Conservation (phyloP, 53 echinoderm and acorn worm species). For the Paelopatides confundens region DNA sequence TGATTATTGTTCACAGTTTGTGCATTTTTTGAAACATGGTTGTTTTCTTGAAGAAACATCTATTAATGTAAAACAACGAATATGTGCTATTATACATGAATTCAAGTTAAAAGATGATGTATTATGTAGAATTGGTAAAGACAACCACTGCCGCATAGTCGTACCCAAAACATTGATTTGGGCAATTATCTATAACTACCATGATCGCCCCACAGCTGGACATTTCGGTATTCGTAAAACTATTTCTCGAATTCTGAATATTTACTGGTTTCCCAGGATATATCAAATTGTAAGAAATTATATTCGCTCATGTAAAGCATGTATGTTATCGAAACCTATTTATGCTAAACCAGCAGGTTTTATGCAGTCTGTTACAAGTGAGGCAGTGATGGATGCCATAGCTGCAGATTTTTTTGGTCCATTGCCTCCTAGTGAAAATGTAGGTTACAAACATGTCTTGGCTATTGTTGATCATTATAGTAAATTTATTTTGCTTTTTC, state of each 20-base stretch:
- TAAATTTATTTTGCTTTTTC: constrained; percentile 59
- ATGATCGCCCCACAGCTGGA: too few species aligned
- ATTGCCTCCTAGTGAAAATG: constrained; percentile 44
- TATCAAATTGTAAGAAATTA: not conserved
- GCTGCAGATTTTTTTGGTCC: constrained; percentile 70
- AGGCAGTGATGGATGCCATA: constrained; percentile 53
- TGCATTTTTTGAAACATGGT: too few species aligned
- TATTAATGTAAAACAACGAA: not conserved
- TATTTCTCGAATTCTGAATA: not conserved
- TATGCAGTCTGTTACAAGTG: constrained; percentile 46
- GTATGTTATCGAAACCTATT: too few species aligned
- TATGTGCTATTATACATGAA: not conserved
- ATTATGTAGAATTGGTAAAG: too few species aligned
- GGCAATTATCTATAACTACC: constrained; percentile 10
- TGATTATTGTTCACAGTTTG: not conserved
- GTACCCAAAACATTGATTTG: not conserved
- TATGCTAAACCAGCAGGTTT: constrained; percentile 39
- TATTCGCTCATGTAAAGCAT: too few species aligned
- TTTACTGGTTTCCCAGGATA: not conserved
- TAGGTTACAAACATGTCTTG: constrained; percentile 52
- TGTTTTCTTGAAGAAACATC: too few species aligned
- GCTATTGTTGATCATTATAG: constrained; percentile 46
- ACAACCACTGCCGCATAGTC: not conserved
- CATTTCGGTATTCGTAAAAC: too few species aligned
- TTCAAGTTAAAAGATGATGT: not conserved